Evolutionary conservation across 30 jellyfish, hydroid and myxozoan species (phyloP).

Genomic region (Chrysaora quinquecirrha): DNA sequence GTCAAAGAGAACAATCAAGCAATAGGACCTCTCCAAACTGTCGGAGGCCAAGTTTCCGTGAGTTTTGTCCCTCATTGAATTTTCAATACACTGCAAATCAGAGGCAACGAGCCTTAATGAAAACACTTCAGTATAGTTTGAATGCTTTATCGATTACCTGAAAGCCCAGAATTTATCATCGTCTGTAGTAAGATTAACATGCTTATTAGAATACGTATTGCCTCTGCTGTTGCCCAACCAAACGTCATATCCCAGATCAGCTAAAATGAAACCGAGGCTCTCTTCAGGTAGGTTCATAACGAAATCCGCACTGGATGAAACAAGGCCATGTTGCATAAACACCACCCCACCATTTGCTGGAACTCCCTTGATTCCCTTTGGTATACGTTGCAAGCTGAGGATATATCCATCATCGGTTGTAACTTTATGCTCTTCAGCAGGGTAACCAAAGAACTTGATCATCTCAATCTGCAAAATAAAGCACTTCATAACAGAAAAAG

Average conservation of each 20-base stretch:
- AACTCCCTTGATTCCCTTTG: conserved; percentile 82
- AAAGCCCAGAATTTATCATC: conserved; percentile 92
- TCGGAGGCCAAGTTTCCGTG: no score
- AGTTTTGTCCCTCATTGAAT: no score
- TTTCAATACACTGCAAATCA: no score
- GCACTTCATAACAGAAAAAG: no score
- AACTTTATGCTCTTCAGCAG: conserved; percentile 83
- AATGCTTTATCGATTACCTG: no score
- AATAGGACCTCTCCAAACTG: no score
- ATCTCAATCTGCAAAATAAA: conserved; percentile 80
- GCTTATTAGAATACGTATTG: conserved; percentile 82
- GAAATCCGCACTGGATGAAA: conserved; percentile 82
- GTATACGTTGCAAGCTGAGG: conserved; percentile 88
- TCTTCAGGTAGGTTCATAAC: conserved; percentile 84
- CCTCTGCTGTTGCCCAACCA: conserved; percentile 99
- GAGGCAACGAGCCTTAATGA: no score
- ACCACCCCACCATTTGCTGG: conserved; percentile 68
- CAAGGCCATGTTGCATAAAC: conserved; percentile 90
- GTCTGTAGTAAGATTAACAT: conserved; percentile 53
- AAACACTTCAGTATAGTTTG: no score
- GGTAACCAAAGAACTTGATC: conserved; percentile 83
- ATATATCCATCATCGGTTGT: conserved; percentile 89
- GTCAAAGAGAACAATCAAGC: no score
- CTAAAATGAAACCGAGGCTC: conserved; percentile 90
- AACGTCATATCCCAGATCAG: conserved; percentile 94